A percentile compares a stretch with the other conserved stretches of the same genome.
Conservation (phyloP, 1,140 invertebrate species). For the Aplysia californica region DNA sequence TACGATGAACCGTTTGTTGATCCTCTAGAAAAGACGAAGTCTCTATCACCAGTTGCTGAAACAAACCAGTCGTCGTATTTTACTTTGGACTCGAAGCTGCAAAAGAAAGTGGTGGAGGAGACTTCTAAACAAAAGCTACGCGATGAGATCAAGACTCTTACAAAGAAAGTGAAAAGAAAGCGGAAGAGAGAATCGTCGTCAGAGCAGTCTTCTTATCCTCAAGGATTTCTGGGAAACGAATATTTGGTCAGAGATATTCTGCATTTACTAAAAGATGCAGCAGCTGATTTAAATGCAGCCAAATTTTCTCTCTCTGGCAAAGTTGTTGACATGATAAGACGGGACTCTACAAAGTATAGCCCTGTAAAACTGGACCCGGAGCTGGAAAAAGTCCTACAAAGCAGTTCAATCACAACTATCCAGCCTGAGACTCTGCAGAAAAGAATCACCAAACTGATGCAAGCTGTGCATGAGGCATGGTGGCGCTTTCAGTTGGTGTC, state of each 20-base stretch:
- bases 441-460: conserved; percentile 51
- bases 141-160: background rate
- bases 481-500: conserved; percentile 65
- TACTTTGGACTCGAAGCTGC: background rate
- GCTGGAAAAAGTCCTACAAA: conserved; percentile 45
- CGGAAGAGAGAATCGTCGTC: background rate
- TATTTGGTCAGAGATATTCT: conserved; percentile 64
- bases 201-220: no score
- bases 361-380: background rate
- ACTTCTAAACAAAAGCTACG: no score
- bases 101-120: background rate
- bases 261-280: conserved; percentile 55
- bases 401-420: conserved; percentile 47
- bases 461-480: conserved; percentile 61
- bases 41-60: background rate
- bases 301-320: conserved; percentile 19
- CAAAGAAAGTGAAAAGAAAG: background rate
- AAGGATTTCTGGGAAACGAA: conserved; percentile 63
- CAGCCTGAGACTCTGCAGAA: conserved; percentile 41
- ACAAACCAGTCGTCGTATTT: conserved; percentile 1
- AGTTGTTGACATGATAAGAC: background rate
- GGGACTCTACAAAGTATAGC: background rate
- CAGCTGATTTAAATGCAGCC: conserved; percentile 54
- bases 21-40: background rate
- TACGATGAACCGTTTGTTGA: conserved; percentile 58